These are phyloP conservation scores for Proteles cristata DNA, from an alignment of 2,113 vertebrate species.

Conservation along the genomic window DNA sequence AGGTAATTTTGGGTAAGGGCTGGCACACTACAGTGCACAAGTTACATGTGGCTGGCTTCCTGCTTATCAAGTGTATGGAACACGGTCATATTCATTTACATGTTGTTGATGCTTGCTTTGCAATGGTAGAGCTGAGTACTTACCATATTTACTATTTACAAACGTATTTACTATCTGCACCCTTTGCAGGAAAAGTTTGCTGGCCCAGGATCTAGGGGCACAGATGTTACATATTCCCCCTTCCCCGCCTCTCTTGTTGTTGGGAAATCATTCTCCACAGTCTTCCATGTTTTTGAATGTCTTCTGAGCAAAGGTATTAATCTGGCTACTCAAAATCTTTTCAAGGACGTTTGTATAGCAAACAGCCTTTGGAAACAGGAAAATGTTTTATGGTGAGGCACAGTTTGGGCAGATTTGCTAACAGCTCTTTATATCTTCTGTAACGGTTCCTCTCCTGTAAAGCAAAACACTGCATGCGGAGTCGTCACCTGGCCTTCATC, in stretches of 20 bases:
- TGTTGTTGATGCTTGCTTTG: neutral
- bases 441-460: neutral
- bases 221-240: neutral
- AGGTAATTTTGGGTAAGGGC: neutral
- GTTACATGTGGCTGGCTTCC: neutral
- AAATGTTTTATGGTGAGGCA: neutral
- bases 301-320: neutral
- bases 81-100: neutral
- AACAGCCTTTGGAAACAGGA: neutral
- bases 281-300: neutral
- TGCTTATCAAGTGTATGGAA: neutral
- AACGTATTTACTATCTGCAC: neutral
- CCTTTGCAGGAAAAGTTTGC: neutral
- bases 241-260: neutral
- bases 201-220: neutral
- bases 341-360: neutral
- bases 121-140: neutral
- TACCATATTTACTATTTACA: neutral
- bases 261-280: neutral
- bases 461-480: neutral
- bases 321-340: neutral
- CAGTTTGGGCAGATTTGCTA: neutral
- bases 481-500: neutral
- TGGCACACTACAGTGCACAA: neutral
- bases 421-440: neutral